Evolutionary conservation across 2,113 vertebrate species (phyloP).

Genomic region (Tragelaphus imberbis): DNA sequence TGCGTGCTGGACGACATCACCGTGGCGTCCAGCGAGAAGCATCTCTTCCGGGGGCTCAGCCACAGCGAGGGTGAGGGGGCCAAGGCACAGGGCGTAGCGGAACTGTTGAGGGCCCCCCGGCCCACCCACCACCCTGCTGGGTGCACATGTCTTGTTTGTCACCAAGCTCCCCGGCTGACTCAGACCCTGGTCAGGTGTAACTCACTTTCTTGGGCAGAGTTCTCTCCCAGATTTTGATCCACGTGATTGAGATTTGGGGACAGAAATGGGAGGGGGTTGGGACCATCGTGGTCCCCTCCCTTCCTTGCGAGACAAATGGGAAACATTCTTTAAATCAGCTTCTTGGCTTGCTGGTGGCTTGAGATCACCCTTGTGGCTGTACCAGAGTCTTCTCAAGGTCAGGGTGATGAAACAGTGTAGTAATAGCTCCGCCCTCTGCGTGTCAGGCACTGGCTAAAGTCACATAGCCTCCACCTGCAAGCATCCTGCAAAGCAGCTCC

Average conservation of each 20-base stretch:
- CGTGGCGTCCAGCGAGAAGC: conserved; percentile 79
- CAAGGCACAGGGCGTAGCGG: rapidly evolving
- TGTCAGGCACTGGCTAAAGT: background rate
- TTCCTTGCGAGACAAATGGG: background rate
- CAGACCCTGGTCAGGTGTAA: background rate
- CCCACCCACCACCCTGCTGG: rapidly evolving
- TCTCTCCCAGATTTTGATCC: background rate
- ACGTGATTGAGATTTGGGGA: background rate
- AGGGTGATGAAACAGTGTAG: rapidly evolving
- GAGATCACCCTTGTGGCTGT: conserved; percentile 56
- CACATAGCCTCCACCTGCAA: rapidly evolving
- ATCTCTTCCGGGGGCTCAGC: conserved; percentile 77
- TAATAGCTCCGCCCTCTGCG: rapidly evolving
- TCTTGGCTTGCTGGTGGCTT: background rate
- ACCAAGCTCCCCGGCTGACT: background rate
- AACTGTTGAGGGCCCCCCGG: background rate
- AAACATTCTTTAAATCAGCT: background rate
- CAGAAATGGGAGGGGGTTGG: background rate
- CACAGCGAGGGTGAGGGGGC: conserved; percentile 77
- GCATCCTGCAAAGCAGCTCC: background rate
- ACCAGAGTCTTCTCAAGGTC: background rate
- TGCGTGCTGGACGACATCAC: conserved; percentile 79
- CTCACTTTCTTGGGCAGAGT: background rate
- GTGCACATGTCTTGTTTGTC: rapidly evolving
- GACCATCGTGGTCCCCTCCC: background rate